Conservation (phyloP, 2,113 vertebrate species). For the Cisticola juncidis region DNA sequence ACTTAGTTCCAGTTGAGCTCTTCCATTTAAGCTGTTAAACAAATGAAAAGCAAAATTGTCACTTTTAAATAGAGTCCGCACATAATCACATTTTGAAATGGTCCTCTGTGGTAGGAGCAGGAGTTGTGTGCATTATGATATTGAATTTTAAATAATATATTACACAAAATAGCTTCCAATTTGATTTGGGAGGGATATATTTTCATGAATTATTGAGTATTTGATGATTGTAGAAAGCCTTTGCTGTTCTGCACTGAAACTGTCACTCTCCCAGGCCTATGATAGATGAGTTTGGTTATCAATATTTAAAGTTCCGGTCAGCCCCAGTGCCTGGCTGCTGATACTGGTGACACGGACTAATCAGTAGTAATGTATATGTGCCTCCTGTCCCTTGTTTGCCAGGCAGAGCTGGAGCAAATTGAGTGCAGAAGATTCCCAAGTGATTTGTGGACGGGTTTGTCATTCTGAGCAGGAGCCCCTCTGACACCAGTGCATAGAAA, state of each 20-base stretch:
- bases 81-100: conserved; percentile 77
- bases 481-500: conserved; percentile 29
- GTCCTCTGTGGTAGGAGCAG: conserved; percentile 64
- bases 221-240: conserved; percentile 80
- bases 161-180: conserved; percentile 80
- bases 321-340: conserved; percentile 33
- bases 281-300: conserved; percentile 77
- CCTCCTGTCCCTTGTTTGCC: conserved; percentile 17
- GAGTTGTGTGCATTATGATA: conserved; percentile 79
- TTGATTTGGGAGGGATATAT: conserved; percentile 78
- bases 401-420: conserved; percentile 1
- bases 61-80: conserved; percentile 76
- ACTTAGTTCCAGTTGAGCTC: conserved; percentile 75
- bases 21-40: conserved; percentile 73
- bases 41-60: conserved; percentile 83
- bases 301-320: conserved; percentile 79
- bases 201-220: conserved; percentile 84
- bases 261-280: conserved; percentile 68
- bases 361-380: conserved; percentile 50
- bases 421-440: conserved; percentile 25
- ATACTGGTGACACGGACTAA: conserved; percentile 55
- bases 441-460: conserved; percentile 47
- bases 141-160: conserved; percentile 87
- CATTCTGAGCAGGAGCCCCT: conserved; percentile 38
- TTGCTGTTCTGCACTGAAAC: conserved; percentile 71